Base-by-base conservation (phyloP, 2,113 vertebrate species). In the Corythornis vintsioides region DNA sequence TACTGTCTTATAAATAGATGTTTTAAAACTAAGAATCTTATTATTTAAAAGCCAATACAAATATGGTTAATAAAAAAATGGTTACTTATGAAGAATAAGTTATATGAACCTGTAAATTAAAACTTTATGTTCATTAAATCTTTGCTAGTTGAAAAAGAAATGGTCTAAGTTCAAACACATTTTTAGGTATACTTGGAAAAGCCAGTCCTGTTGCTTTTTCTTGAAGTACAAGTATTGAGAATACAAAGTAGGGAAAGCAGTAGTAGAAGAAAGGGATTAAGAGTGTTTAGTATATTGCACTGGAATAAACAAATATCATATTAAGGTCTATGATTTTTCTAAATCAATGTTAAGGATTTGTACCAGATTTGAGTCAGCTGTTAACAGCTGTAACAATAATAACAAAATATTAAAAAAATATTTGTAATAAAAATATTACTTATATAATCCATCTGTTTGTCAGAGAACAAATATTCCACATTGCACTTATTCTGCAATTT, bases 51-150 rank as follows among this genome's bases (percentile, higher is more conserved):
- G 33, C 33, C 33, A 33, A 33, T 33, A 33, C 33, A 33, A 33
- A 33, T 33, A 33, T 33, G 33, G 33, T 33, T 33, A 33, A 33
- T 33, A 33, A 33, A 33, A 33, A 33, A 33, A 33, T 33, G 33
- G 86, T 90, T 95, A 92, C 18, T 97, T 60, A 91, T 29, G 52
- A 50, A 94, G 50, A 89, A 83, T 72, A 80, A 85, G 56, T 94
- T 93, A 66, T 71, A 94, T 94, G 96, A 96, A 83, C 25, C 19
- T 95, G 81, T 92, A 96, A 95, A 74, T 96, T 91, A 97, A 95
- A 97, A 94, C 38, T 92, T 95, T 59, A 85, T 84, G 40, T 92
- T 96, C 64, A 81, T 96, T 94, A 89, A 92, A 97, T 92, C 7
- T 85, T 59, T 71, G 33, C 29, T 93, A 94, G 50, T 82, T 90